Conservation (phyloP, 2,888 invertebrate genomes). For the Hymenopus coronatus region DNA sequence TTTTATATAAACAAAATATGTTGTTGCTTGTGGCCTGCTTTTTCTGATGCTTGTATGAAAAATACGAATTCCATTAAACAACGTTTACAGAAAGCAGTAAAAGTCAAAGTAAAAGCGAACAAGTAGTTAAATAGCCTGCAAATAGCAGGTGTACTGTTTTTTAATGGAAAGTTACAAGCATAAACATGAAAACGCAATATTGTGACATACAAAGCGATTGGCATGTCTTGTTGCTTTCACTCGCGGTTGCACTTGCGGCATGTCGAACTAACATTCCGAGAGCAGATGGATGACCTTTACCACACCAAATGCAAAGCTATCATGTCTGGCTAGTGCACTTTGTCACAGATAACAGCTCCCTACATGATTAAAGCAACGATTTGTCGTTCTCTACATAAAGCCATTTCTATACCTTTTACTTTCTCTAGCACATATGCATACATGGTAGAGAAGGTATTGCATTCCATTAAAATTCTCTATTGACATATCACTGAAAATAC, state of each 20-base stretch:
- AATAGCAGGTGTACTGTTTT: background rate
- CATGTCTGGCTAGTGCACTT: background rate
- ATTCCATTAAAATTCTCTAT: too few relatives aligned
- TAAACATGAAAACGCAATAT: background rate
- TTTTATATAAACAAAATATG: too few relatives aligned
- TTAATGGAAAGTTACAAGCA: background rate
- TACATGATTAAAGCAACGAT: too few relatives aligned
- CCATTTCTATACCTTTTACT: too few relatives aligned
- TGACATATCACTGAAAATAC: too few relatives aligned
- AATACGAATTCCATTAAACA: background rate
- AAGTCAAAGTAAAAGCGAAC: background rate
- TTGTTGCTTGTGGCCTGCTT: too few relatives aligned
- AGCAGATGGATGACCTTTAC: background rate
- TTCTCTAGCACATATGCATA: too few relatives aligned
- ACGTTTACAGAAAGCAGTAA: background rate
- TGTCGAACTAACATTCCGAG: background rate
- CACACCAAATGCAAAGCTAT: background rate
- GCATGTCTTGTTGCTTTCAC: background rate
- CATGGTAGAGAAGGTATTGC: too few relatives aligned
- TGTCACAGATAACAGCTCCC: too few relatives aligned
- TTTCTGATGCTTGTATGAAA: too few relatives aligned
- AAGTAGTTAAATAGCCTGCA: background rate
- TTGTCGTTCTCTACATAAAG: too few relatives aligned
- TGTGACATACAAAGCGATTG: background rate
- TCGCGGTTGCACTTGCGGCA: background rate